Base-by-base conservation (phyloP, 2,113 vertebrate genomes). In the Notothenia rossii region DNA sequence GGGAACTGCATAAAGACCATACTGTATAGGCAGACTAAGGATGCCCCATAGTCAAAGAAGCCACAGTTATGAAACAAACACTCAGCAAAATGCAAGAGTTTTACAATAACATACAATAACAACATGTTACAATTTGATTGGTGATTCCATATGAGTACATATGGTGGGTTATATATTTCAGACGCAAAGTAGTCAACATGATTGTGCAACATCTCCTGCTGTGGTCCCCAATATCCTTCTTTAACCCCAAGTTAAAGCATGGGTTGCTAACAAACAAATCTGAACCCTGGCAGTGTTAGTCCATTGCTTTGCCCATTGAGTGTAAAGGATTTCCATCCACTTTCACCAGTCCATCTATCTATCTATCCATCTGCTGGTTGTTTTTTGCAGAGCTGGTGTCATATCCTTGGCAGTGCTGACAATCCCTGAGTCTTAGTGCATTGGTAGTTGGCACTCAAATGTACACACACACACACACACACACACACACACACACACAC, bases 341-440 rank as follows among this genome's bases (percentile, higher is more conserved):
- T 74, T 63, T 80, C 29, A 49, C 49, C 36, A 50, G 10, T 80
- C 53, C 50, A 69, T 85, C 62, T 48, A 70, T 75, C 67, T 48
- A 70, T 75, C 67, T n/a, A 48, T 79, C 67, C 58, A 59, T 77
- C 72, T 72, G 76, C 75, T 70, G 51, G 68, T 36, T 66, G 77
- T 79, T 87, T 82, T 86, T 64, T 77, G 75, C 73, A 77, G 87
- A 77, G 78, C 72, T 63, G 36, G 72, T 87, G 75, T 77, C 75
- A 84, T 65, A 75, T 88, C 70, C 76, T 87, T 85, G 84, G 72
- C 72, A 86, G 53, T 62, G 63, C 63, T 74, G 67, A 75, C 73
- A 71, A 50, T 76, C 45, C 25, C 67, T 9, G 78, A 73, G 76
- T 74, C 62, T 66, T 56, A 79, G 56, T 77, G 64, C 53, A 65